A percentile compares a stretch with the other conserved stretches of the same genome.
Conservation (phyloP, 1,140 invertebrate genomes). For the Drosophila rufa region DNA sequence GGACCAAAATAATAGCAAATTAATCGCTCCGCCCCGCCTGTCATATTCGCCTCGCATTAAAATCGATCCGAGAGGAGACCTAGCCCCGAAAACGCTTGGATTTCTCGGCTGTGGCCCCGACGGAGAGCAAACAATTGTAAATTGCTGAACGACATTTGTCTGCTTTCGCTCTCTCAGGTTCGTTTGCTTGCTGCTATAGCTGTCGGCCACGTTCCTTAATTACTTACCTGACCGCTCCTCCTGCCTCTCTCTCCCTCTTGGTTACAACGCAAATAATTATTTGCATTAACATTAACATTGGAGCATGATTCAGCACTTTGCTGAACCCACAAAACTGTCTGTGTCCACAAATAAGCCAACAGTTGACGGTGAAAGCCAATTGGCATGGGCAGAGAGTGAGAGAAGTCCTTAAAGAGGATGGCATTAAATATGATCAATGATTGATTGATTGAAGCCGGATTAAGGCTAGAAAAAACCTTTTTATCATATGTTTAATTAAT, state of each 20-base stretch:
- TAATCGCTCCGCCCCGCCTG: slow-evolving; percentile 42
- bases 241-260: too few relatives aligned
- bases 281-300: slow-evolving; percentile 53
- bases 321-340: slow-evolving; percentile 28
- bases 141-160: slow-evolving; percentile 46
- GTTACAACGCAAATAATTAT: slow-evolving; percentile 41
- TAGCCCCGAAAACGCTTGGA: slow-evolving; percentile 29
- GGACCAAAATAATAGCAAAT: slow-evolving; percentile 59
- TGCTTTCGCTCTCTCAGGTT: slow-evolving; percentile 25
- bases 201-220: slow-evolving; percentile 58
- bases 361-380: background rate
- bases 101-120: slow-evolving; percentile 12
- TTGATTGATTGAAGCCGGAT: slow-evolving; percentile 12
- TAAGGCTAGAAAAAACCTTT: background rate
- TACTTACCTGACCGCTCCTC: slow-evolving; percentile 42
- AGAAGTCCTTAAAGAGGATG: background rate
- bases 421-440: slow-evolving; percentile 9
- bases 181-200: slow-evolving; percentile 24
- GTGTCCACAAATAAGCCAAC: slow-evolving; percentile 19
- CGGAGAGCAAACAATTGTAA: slow-evolving; percentile 64
- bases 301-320: slow-evolving; percentile 55
- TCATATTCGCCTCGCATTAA: slow-evolving; percentile 39
- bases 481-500: background rate
- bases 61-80: slow-evolving; percentile 8
- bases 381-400: background rate